Percentiles rank a stretch among this genome's conserved stretches.
Conservation (phyloP, 1,140 invertebrate genomes). For the Notospermus geniculatus region DNA sequence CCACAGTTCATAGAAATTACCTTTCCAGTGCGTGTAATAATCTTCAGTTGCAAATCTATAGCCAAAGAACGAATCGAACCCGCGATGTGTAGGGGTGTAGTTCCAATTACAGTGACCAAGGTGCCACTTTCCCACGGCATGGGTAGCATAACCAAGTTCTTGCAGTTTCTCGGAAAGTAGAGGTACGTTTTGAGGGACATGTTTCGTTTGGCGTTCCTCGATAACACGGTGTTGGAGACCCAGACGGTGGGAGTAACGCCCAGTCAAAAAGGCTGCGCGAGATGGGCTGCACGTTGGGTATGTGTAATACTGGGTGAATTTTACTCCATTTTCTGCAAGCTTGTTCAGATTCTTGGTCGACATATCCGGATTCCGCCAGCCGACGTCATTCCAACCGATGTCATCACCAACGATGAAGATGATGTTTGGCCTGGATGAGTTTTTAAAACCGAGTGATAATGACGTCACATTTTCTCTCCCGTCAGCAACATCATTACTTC, state of each 20-base stretch:
- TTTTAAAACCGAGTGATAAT: no score
- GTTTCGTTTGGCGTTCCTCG: not conserved
- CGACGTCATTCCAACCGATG: conserved; percentile 27
- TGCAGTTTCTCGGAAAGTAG: not conserved
- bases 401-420: conserved; percentile 14
- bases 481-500: no score
- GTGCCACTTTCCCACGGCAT: conserved; percentile 37
- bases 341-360: conserved; percentile 23
- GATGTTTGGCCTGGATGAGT: conserved; percentile 8
- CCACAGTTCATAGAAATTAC: not conserved
- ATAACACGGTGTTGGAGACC: not conserved
- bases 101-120: conserved; percentile 44
- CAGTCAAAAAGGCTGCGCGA: not conserved
- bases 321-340: conserved; percentile 19
- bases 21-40: conserved; percentile 29
- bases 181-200: not conserved
- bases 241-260: not conserved
- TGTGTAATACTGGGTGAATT: conserved; percentile 21
- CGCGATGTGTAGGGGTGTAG: conserved; percentile 39
- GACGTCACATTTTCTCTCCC: no score
- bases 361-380: conserved; percentile 48
- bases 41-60: conserved; percentile 34
- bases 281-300: conserved; percentile 20
- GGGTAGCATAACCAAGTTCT: conserved; percentile 3
- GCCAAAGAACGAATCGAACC: conserved; percentile 39